Evolutionary conservation across 2,888 invertebrate species (phyloP).

Genomic region (Rambutsinella grinnellia): DNA sequence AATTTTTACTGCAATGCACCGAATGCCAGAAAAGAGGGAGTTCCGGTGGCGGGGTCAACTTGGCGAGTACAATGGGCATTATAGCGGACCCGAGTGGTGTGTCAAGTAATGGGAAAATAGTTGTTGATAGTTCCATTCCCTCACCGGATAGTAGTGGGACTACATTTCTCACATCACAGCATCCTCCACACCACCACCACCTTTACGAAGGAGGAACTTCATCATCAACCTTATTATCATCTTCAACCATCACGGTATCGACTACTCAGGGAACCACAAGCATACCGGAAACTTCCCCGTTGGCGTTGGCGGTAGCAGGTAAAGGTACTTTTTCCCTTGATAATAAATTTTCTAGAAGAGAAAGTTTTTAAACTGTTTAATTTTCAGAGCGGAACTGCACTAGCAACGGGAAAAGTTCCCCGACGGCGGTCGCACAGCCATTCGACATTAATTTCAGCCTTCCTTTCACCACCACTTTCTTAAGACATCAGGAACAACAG

Average conservation of each 20-base stretch:
- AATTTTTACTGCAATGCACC: slow-evolving; percentile 93
- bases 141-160: slow-evolving; percentile 61
- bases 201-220: slow-evolving; percentile 69
- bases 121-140: slow-evolving; percentile 58
- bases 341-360: slow-evolving; percentile 15
- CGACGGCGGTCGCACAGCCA: too few relatives aligned
- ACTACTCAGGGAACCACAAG: slow-evolving; percentile 29
- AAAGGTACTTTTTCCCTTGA: slow-evolving; percentile 31
- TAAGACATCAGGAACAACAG: slow-evolving; percentile 74
- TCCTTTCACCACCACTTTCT: slow-evolving; percentile 90
- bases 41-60: slow-evolving; percentile 68
- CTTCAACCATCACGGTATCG: slow-evolving; percentile 33
- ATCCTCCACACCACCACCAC: slow-evolving; percentile 65
- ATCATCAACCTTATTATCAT: slow-evolving; percentile 27
- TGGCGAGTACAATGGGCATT: slow-evolving; percentile 64
- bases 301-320: slow-evolving; percentile 19
- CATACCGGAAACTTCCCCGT: slow-evolving; percentile 38
- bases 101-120: slow-evolving; percentile 56
- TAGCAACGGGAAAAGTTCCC: slow-evolving; percentile 39
- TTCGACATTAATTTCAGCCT: slow-evolving; percentile 84
- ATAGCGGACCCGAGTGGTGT: slow-evolving; percentile 19
- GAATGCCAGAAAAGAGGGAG: slow-evolving; percentile 84
- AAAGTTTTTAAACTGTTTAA: too few relatives aligned
- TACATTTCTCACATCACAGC: slow-evolving; percentile 67
- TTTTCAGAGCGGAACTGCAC: slow-evolving; percentile 39